Base-by-base conservation (phyloP, 1,140 invertebrate species). In the Tetramorium simillimum region DNA sequence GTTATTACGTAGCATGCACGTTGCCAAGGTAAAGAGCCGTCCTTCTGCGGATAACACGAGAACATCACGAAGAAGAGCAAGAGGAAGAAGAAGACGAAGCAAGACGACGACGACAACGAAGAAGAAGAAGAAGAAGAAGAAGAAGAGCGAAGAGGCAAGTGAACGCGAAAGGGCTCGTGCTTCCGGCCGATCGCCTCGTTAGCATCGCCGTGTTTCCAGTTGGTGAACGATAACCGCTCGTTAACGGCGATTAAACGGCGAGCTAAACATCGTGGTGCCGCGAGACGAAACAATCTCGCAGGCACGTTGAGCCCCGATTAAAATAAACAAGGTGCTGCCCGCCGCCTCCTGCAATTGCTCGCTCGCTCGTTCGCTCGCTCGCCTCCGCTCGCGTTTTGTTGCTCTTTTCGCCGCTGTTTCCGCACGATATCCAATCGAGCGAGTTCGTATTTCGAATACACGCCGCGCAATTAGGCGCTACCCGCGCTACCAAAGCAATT, bases 201-300 rank as follows among this genome's bases (percentile, higher is more conserved):
- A 92, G 90, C 92, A 92, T 93, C 91, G 90, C 90, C 91, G 91
- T 94, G 93, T 93, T 94, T 94, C 91, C 92, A 93, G 91, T 93
- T 88, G 89, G 91, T 88, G 91, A 93, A 93, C 94, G 94, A 94
- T 94, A 94, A 94, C 93, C 92, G 88, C 92, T 94, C 92, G 93
- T 94, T 94, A 94, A 94, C 88, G 92, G 92, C 91, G 93, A 94
- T 94, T 94, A 93, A 94, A 93, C 91, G 92, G 91, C 91, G 78
- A 92, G 92, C 93, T 93, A 94, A 94, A 94, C 92, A 93, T 93
- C 91, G 73, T 90, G 89, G 88, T 89, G 81, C 90, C 89, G 88
- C 93, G 91, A 94, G 93, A 94, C 94, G 93, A 94, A 94, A 94
- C 94, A 94, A 94, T 94, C 92, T 92, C 88, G 85, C 78, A 84